phyloP scores from a whole-genome alignment of 2,888 invertebrate species.

The Rhyacophila evoluta region DNA sequence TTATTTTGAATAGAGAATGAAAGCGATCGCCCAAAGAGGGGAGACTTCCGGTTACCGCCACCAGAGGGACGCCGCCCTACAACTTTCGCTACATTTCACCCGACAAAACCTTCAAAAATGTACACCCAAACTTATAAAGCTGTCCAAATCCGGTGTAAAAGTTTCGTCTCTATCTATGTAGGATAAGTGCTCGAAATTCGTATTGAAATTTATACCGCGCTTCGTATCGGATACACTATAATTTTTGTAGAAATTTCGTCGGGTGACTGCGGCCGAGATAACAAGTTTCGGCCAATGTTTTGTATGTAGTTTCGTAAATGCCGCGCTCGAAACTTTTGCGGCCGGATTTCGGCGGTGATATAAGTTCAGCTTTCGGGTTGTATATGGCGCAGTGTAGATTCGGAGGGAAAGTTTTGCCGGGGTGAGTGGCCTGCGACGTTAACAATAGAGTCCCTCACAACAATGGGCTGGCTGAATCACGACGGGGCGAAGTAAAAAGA shows the following conservation, averaged over 20 bases:
- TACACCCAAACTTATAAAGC: conserved; percentile 1
- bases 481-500: conserved; percentile 53
- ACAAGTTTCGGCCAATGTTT: conserved; percentile 28
- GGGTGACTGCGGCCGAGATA: background rate
- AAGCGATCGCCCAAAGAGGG: conserved; percentile 48
- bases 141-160: conserved; percentile 15
- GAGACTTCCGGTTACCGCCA: conserved; percentile 44
- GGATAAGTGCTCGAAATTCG: conserved; percentile 1
- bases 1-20: conserved; percentile 47
- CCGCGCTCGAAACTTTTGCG: conserved; percentile 23
- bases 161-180: conserved; percentile 25
- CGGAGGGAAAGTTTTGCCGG: conserved; percentile 61
- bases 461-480: conserved; percentile 53
- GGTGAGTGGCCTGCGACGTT: conserved; percentile 55
- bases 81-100: conserved; percentile 26
- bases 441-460: conserved; percentile 60
- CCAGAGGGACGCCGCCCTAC: conserved; percentile 8
- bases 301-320: background rate
- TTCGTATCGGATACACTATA: conserved; percentile 39
- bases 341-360: background rate
- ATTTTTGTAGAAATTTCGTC: conserved; percentile 37
- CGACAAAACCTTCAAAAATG: conserved; percentile 22
- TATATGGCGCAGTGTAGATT: conserved; percentile 9
- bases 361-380: conserved; percentile 13
- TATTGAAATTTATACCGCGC: conserved; percentile 26